Conservation (phyloP, 1,140 invertebrate genomes). For the Trachelipus rathkii region DNA sequence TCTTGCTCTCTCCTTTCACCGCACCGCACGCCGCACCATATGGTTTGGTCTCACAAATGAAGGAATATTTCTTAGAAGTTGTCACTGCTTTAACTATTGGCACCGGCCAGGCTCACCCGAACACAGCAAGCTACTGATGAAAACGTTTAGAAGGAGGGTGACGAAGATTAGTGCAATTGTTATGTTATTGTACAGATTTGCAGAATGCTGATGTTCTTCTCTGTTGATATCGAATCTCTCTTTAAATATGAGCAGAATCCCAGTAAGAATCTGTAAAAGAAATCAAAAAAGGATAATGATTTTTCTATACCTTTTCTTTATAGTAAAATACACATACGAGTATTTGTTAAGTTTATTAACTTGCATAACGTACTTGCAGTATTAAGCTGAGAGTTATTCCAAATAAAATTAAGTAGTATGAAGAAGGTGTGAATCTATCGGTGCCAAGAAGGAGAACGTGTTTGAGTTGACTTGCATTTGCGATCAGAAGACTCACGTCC, state of each 20-base stretch:
- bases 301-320: too few species aligned
- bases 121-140: conserved; percentile 22
- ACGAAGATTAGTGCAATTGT: conserved; percentile 30
- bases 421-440: not conserved
- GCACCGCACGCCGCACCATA: too few species aligned
- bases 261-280: conserved; percentile 20
- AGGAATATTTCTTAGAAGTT: too few species aligned
- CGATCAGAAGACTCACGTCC: conserved; percentile 30
- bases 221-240: conserved; percentile 32
- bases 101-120: too few species aligned
- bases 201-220: conserved; percentile 13
- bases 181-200: conserved; percentile 25
- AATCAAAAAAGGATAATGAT: not conserved
- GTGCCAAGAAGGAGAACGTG: conserved; percentile 27
- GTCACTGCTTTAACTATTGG: too few species aligned
- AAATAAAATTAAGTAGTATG: conserved; percentile 20
- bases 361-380: conserved; percentile 22
- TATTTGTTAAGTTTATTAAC: too few species aligned
- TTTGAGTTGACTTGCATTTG: conserved; percentile 32
- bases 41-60: too few species aligned
- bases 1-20: too few species aligned
- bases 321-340: too few species aligned
- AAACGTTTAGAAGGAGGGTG: conserved; percentile 28
- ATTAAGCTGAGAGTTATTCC: conserved; percentile 28
- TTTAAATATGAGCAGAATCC: conserved; percentile 24